phyloP scores from a whole-genome alignment of 2,888 invertebrate genomes.

The Antitype chi region DNA sequence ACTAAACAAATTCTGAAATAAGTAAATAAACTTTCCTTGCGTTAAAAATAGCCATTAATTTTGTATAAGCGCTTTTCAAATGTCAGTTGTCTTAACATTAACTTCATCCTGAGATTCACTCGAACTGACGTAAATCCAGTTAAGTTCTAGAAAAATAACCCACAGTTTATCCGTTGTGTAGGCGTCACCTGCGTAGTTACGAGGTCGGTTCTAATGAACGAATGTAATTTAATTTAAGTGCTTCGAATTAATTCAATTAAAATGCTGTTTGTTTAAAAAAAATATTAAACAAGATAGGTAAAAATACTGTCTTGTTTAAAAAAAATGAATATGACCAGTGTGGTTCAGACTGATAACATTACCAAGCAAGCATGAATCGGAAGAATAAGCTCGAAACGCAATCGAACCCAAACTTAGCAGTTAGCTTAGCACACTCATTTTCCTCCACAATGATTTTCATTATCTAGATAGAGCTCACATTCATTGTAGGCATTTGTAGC shows the following conservation, averaged over 20 bases:
- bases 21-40: neutral
- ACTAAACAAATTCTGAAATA: neutral
- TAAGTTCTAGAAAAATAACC: slow-evolving; percentile 62
- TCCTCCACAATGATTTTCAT: slow-evolving; percentile 27
- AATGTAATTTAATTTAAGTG: slow-evolving; percentile 25
- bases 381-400: neutral
- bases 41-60: slow-evolving; percentile 22
- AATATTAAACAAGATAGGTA: neutral
- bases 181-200: slow-evolving; percentile 47
- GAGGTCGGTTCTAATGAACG: slow-evolving; percentile 39
- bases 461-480: neutral
- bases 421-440: slow-evolving; percentile 2
- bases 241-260: slow-evolving; percentile 40
- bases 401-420: neutral
- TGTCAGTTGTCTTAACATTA: slow-evolving; percentile 47
- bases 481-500: neutral
- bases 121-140: slow-evolving; percentile 69
- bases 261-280: slow-evolving; percentile 16
- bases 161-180: slow-evolving; percentile 30
- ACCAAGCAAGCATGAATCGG: neutral
- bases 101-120: slow-evolving; percentile 53
- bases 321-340: slow-evolving; percentile 1
- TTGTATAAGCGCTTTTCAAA: slow-evolving; percentile 1
- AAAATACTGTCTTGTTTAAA: too few species aligned
- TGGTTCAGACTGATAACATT: neutral